Evolutionary conservation across 2,797 vertebrate genomes (phyloP), one percentile per base, ranked within the genome.

Genomic region (Acanthurus leucopareius): DNA sequence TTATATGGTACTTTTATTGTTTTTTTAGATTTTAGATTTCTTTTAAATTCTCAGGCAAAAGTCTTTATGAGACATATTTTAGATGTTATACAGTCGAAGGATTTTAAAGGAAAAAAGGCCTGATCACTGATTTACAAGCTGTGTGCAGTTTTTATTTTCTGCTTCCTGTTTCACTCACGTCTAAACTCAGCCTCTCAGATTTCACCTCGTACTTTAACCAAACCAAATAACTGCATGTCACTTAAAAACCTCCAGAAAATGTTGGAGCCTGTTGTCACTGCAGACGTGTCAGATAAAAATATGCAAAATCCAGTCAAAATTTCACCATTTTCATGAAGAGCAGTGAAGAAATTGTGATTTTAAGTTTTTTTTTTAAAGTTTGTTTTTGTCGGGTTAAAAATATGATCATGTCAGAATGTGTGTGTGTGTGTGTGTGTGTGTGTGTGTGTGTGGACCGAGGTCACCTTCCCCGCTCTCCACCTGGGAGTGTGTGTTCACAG

Each of bases 401-500:
- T 19, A 20, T 62, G 56, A 76, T 70, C 48, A 0, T 60, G 62
- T 76, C 14, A 17, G n/a, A 15, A 44, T 48, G 56, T 69, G 68
- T 53, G 45, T 60, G 57, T 62, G 63, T 69, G 58, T 74, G 73
- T n/a, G n/a, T n/a, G n/a, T 71, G 54, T 72, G 78, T 48, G 66
- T 86, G 82, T 73, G 67, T 80, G 77, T 76, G 83, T 58, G 78
- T 62, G 79, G 53, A 85, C 89, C 14, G 86, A 92, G 94, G 94
- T 95, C 92, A 95, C 93, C 92, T 93, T 87, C 73, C 79, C 86
- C 38, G 54, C 62, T 51, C 69, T 82, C 80, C 90, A 91, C 90
- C 88, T 89, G 92, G 92, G 93, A 94, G 91, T 85, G 84, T 85
- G 86, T 93, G 91, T 94, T 94, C 94, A 94, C 85, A 91, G 91